Evolutionary conservation across 2,113 vertebrate genomes (phyloP).

Genomic region (Austrofundulus limnaeus): DNA sequence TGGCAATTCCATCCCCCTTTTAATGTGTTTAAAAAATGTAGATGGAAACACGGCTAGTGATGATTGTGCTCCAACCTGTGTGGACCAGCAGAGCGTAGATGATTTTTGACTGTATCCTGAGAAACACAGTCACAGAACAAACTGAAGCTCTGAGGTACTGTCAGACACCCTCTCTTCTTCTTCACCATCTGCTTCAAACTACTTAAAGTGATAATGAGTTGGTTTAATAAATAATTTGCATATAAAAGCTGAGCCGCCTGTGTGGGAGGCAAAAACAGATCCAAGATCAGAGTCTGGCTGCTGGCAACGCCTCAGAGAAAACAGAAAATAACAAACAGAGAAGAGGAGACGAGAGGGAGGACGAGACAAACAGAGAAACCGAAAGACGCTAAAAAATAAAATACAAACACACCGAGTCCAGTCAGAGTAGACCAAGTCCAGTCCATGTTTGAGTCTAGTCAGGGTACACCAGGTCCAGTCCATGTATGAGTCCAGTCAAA

Average conservation of each 20-base stretch:
- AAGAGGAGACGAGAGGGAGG: slow-evolving; percentile 17
- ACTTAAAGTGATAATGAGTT: slow-evolving; percentile 75
- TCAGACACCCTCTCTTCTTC: slow-evolving; percentile 27
- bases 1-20: no score
- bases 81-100: no score
- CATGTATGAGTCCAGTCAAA: no score
- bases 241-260: slow-evolving; percentile 66
- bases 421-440: no score
- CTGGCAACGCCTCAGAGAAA: slow-evolving; percentile 62
- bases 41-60: no score
- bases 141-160: slow-evolving; percentile 29
- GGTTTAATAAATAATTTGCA: slow-evolving; percentile 77
- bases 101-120: no score
- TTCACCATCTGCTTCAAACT: slow-evolving; percentile 54
- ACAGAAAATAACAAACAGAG: slow-evolving; percentile 3
- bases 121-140: background rate
- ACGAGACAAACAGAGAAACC: slow-evolving; percentile 2
- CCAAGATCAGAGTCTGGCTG: slow-evolving; percentile 68
- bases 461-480: no score
- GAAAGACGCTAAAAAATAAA: no score
- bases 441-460: no score
- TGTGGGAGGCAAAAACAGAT: slow-evolving; percentile 62
- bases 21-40: no score
- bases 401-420: no score
- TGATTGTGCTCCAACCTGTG: no score